A percentile compares a stretch with the other conserved stretches of the same genome.
Conservation (phyloP, 2,113 vertebrate species). For the Malurus alboscapulatus region DNA sequence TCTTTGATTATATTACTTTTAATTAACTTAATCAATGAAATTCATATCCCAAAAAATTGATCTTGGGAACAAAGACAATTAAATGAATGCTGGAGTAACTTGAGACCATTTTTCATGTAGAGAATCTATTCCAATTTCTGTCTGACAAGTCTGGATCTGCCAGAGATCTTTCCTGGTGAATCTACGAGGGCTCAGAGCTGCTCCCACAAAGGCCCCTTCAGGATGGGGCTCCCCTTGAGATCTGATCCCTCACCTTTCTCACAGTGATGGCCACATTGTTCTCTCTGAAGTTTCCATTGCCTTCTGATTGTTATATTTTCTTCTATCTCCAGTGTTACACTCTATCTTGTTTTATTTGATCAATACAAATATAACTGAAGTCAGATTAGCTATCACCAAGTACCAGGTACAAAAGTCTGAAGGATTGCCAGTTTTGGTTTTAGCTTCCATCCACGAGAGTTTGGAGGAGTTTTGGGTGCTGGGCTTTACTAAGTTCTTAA, state of each 20-base stretch:
- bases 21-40: slow-evolving; percentile 18
- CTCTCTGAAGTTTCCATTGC: neutral
- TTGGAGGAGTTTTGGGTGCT: neutral
- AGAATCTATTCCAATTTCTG: neutral
- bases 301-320: neutral
- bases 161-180: neutral
- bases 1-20: neutral
- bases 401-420: neutral
- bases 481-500: neutral
- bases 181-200: neutral
- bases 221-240: neutral
- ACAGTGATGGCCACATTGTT: rapidly evolving
- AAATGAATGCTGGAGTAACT: neutral
- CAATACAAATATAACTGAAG: neutral
- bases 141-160: neutral
- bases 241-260: neutral
- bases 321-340: neutral
- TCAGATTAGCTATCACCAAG: neutral
- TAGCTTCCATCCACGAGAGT: neutral
- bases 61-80: neutral
- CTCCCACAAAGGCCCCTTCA: neutral
- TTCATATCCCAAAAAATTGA: neutral
- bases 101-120: neutral
- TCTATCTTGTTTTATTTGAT: neutral
- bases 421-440: neutral